phyloP scores from a whole-genome alignment of 2,797 vertebrate genomes.

The Silurus lanzhouensis region DNA sequence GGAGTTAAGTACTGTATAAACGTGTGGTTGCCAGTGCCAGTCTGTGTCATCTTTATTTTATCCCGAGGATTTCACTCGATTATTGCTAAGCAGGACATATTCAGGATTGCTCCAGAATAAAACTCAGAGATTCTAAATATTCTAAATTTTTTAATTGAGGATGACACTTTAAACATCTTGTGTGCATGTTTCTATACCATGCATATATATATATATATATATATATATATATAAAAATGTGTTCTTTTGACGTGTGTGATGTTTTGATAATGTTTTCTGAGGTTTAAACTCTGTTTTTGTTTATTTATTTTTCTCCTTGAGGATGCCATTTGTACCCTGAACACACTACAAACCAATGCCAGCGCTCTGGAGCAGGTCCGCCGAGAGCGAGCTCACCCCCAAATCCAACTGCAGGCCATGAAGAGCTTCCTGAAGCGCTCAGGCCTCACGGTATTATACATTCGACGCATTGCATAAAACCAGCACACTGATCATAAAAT shows the following conservation, averaged over 20 bases:
- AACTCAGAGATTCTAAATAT: background rate
- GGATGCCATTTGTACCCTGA: slow-evolving; percentile 90
- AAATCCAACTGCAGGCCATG: slow-evolving; percentile 86
- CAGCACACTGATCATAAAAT: background rate
- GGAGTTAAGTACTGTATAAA: background rate
- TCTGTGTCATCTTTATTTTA: background rate
- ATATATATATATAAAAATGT: no score
- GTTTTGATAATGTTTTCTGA: background rate
- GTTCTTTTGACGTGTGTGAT: background rate
- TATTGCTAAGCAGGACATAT: no score
- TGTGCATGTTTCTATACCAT: background rate
- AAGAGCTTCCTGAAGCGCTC: slow-evolving; percentile 79
- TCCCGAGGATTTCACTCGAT: no score
- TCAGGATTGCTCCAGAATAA: background rate
- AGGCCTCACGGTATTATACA: slow-evolving; percentile 76
- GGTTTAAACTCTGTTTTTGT: background rate
- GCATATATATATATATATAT: background rate
- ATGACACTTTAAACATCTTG: background rate
- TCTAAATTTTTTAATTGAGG: background rate
- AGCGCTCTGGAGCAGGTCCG: slow-evolving; percentile 85
- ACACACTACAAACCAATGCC: slow-evolving; percentile 93
- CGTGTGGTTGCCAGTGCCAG: background rate
- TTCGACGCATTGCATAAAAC: background rate
- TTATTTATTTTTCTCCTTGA: slow-evolving; percentile 54
- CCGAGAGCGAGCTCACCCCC: slow-evolving; percentile 74